Base-by-base conservation (phyloP, 2,113 vertebrate genomes). In the Chaetodon auriga region DNA sequence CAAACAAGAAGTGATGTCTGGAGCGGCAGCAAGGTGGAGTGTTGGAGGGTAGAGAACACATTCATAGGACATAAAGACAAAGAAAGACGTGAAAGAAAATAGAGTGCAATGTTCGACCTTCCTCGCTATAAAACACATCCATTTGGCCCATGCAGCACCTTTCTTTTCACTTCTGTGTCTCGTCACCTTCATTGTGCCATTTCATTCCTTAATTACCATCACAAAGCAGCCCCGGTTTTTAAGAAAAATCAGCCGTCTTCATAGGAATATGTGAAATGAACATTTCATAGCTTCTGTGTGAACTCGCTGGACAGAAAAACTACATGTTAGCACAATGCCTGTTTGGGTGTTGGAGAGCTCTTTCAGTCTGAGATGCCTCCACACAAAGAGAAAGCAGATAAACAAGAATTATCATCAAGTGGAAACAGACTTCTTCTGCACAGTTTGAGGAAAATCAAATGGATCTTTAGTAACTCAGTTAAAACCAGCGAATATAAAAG, bases 401-500 rank as follows among this genome's bases (percentile, higher is more conserved):
- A 87, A 87, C 70, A 64, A 36, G 16, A 16, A 13, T 38, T 35
- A 69, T 64, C n/a, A 65, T 25, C n/a, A 38, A 57, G 43, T 53
- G 45, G n/a, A 81, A 83, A 74, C 38, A 25, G 41, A n/a, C 66
- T 46, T 55, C 65, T 46, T 18, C 43, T 1, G 41, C 51, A 51
- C 69, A 36, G 21, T 81, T 79, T 75, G 30, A 60, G 30, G 30
- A 11, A n/a, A 25, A 45, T 61, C 16, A 69, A 80, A 69, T 21
- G 36, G 6, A 79, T 87, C 46, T 80, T 78, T 46, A 75, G 62
- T 58, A 72, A 84, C 68, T 83, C 23, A 21, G 72, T 81, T 81
- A 83, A 82, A 70, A 46, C 63, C 60, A 66, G 65, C 68, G n/a
- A 75, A 54, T 54, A 70, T 58, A 45, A 62, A 62, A 55, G 13